phyloP scores from a whole-genome alignment of 2,888 invertebrate genomes.

The Scaptomyza cyrtandrae region DNA sequence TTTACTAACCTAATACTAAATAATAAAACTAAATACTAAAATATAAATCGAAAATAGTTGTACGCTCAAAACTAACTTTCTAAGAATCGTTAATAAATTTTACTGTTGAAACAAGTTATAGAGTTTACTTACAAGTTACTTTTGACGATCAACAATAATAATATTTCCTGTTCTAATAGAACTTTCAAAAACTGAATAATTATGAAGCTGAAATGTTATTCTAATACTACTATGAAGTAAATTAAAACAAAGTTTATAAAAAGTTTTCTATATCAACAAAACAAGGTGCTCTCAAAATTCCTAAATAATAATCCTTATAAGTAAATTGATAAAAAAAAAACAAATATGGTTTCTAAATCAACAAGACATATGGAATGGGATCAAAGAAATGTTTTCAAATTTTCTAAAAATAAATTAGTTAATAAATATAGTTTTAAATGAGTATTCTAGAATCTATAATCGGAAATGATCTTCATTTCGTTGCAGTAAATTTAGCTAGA shows the following conservation, averaged over 20 bases:
- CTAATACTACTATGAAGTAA: neutral
- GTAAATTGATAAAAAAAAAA: neutral
- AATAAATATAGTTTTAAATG: neutral
- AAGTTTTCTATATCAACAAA: neutral
- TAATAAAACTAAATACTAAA: too few relatives aligned
- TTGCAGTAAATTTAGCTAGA: neutral
- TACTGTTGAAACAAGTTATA: too few relatives aligned
- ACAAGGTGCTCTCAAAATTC: neutral
- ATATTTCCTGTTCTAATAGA: conserved; percentile 18
- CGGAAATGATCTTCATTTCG: conserved; percentile 4
- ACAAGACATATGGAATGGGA: neutral
- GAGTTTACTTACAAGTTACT: too few relatives aligned
- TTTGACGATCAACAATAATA: neutral
- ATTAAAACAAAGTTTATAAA: neutral
- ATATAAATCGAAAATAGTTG: too few relatives aligned
- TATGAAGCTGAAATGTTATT: neutral
- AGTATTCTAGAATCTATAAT: neutral
- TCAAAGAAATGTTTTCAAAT: neutral
- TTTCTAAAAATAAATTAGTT: neutral
- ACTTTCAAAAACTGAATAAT: conserved; percentile 9
- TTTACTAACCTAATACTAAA: too few relatives aligned
- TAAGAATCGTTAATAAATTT: too few relatives aligned
- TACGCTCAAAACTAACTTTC: too few relatives aligned
- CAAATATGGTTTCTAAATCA: neutral
- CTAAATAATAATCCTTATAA: too few relatives aligned